Base-by-base conservation (phyloP, 2,888 invertebrate genomes). In the Habrosyne pyritoides region DNA sequence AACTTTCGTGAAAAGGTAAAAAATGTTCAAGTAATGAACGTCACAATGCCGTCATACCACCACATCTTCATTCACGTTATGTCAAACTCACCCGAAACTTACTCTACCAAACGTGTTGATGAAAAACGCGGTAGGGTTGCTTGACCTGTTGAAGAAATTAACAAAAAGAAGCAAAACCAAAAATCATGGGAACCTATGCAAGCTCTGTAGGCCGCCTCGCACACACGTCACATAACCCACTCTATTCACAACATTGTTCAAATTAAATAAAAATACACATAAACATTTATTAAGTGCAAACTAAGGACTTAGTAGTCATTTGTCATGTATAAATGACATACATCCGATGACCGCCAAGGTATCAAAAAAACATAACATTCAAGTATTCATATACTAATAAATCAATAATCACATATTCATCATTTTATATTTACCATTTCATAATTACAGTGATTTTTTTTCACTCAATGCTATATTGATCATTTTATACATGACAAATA, bases 61-160 rank as follows among this genome's bases (percentile, higher is more conserved):
- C 90, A 89, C 81, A 86, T 87, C 83, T 77, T 86, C 88, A 89
- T 87, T 91, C 89, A 82, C 82, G 84, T 89, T 88, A 89, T 89
- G 86, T 83, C 87, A 89, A 89, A 95, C 95, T 94, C 95, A 95
- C 95, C 95, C 95, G 90, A 95, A 94, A 89, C 94, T 94, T 91
- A 94, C 94, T 92, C 93, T 93, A 93, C 93, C 93, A 90, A 95
- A 93, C 87, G 94, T 94, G 94, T 95, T 94, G 93, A 94, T 94
- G 93, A 95, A 93, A 94, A 95, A 94, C 93, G 94, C 93, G 89
- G 94, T 93, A 89, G 94, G 93, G 91, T 93, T 94, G 91, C 94
- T 94, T 94, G 94, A 93, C 93, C 94, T 94, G 93, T 95, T 95
- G 95, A 93, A 95, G 92, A 95, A 94, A 94, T 93, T 88, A 89